These are phyloP conservation scores for Microtus richardsoni DNA, from an alignment of 2,113 vertebrate genomes.

Conservation along the genomic window DNA sequence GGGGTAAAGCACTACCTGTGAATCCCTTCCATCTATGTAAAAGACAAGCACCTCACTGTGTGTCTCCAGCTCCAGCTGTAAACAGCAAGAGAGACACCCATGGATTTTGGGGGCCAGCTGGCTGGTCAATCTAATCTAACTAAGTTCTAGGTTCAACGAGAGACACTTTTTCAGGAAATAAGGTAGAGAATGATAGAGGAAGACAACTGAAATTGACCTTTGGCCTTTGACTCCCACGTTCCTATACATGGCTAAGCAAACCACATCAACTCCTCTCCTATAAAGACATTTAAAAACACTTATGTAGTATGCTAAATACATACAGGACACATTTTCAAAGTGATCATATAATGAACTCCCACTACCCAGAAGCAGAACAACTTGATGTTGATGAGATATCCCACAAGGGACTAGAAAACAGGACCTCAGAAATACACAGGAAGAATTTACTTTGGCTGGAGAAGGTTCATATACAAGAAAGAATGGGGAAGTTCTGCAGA, in stretches of 20 bases:
- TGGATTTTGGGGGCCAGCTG: not conserved
- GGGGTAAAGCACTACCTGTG: not conserved
- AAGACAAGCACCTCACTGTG: not conserved
- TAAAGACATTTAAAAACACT: not conserved
- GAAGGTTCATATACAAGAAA: not conserved
- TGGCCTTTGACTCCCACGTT: not conserved
- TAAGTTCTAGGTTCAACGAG: not conserved
- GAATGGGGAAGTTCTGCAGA: not conserved
- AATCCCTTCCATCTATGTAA: no score
- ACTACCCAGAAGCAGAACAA: not conserved
- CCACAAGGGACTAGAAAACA: not conserved
- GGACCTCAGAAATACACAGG: not conserved
- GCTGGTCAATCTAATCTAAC: not conserved
- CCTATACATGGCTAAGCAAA: not conserved
- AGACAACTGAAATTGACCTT: not conserved
- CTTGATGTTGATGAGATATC: not conserved
- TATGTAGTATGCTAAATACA: not conserved
- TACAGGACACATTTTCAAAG: not conserved
- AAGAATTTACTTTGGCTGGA: no score
- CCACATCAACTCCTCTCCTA: not conserved
- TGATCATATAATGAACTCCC: not conserved
- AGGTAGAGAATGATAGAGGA: not conserved
- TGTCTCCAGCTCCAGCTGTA: not conserved
- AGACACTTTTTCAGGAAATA: not conserved
- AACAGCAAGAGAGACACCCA: no score